phyloP scores from a whole-genome alignment of 2,113 vertebrate genomes.

The Platichthys stellatus region DNA sequence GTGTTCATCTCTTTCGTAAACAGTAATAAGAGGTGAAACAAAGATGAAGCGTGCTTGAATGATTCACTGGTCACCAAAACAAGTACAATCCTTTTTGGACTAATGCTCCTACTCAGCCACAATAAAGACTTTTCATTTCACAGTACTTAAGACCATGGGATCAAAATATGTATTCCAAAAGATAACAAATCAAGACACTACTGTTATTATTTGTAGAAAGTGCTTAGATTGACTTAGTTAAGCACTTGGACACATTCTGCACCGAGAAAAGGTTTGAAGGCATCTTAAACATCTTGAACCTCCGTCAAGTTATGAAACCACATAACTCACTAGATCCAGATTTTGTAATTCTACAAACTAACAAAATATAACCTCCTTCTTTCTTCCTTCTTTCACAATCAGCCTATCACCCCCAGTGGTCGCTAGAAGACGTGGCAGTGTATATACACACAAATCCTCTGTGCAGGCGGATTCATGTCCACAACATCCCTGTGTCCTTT shows the following conservation, averaged over 20 bases:
- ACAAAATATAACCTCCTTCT: no score
- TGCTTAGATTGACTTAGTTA: background rate
- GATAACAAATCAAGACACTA: background rate
- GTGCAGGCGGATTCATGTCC: no score
- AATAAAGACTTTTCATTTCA: conserved; percentile 16
- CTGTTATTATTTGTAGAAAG: background rate
- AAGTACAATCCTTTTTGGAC: conserved; percentile 4
- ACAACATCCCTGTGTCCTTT: background rate
- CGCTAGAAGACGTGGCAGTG: background rate
- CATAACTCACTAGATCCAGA: no score
- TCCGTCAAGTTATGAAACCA: no score
- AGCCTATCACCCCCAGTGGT: conserved; percentile 5
- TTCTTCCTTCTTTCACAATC: background rate
- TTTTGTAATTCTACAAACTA: no score
- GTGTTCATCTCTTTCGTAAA: conserved; percentile 34
- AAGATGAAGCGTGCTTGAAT: conserved; percentile 42
- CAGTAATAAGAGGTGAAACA: conserved; percentile 14
- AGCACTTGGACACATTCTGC: no score
- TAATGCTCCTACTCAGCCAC: conserved; percentile 5
- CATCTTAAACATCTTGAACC: no score
- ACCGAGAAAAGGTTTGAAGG: no score
- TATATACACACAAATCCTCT: background rate
- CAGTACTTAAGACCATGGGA: background rate
- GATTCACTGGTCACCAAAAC: conserved; percentile 30
- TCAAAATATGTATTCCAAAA: conserved; percentile 40